Evolutionary conservation across 92 coral and sea anemone genomes (phyloP).

Genomic region (Umimayanthus kanabou): DNA sequence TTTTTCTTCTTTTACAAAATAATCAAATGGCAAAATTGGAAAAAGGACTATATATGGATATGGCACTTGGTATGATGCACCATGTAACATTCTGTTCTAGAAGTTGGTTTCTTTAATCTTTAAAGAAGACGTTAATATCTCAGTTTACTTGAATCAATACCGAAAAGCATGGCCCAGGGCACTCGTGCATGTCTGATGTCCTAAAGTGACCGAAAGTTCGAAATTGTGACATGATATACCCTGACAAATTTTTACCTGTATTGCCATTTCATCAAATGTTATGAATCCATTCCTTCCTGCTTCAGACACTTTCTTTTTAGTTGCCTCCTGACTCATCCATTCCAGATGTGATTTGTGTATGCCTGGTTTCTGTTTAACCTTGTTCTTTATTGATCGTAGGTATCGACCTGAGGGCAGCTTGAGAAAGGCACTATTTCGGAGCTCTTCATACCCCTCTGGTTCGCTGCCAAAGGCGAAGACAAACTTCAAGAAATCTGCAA

Average conservation of each 20-base stretch:
- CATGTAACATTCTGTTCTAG: too few species aligned
- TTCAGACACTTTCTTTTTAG: constrained; percentile 29
- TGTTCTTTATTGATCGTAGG: constrained; percentile 55
- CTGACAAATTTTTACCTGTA: constrained; percentile 40
- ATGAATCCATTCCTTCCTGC: constrained; percentile 60
- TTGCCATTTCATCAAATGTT: constrained; percentile 67
- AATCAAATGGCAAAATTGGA: too few species aligned
- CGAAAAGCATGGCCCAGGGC: too few species aligned
- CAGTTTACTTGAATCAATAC: too few species aligned
- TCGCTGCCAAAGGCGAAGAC: constrained; percentile 60
- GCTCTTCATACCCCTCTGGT: constrained; percentile 61
- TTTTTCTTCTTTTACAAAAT: too few species aligned
- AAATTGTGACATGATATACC: neutral
- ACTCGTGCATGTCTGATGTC: too few species aligned
- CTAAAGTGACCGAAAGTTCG: too few species aligned
- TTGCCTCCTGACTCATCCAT: constrained; percentile 58
- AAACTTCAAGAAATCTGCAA: constrained; percentile 57
- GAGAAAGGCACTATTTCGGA: constrained; percentile 46
- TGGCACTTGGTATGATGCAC: too few species aligned
- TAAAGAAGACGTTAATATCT: too few species aligned
- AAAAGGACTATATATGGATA: too few species aligned
- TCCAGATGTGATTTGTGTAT: constrained; percentile 49
- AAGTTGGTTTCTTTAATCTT: too few species aligned
- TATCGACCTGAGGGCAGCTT: constrained; percentile 58
- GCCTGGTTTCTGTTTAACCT: constrained; percentile 60